phyloP scores from a whole-genome alignment of 2,888 invertebrate genomes.

The Sarcophaga variegata region DNA sequence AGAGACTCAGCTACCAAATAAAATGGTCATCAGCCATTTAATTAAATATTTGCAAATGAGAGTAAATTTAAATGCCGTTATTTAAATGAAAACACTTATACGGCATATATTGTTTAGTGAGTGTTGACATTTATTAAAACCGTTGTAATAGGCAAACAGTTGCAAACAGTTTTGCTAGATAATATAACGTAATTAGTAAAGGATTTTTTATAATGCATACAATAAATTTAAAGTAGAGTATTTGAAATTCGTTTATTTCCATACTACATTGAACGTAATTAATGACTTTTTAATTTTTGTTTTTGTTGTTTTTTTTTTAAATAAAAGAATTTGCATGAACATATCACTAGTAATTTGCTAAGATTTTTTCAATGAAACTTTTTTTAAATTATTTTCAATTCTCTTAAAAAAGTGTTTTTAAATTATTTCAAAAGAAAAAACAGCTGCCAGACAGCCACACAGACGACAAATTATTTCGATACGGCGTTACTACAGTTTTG shows the following conservation, averaged over 20 bases:
- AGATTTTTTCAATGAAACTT: slow-evolving; percentile 35
- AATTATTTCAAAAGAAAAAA: slow-evolving; percentile 5
- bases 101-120: no score
- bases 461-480: slow-evolving; percentile 5
- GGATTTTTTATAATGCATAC: not conserved
- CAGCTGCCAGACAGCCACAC: slow-evolving; percentile 12
- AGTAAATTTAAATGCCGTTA: no score
- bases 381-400: slow-evolving; percentile 9
- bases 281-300: no score
- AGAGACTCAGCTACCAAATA: no score
- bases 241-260: not conserved
- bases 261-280: not conserved
- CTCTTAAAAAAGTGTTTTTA: not conserved
- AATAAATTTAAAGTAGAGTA: not conserved
- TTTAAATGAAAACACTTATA: no score
- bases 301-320: not conserved
- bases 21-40: no score
- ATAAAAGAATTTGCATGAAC: not conserved
- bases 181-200: no score
- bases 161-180: no score
- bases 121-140: no score
- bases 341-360: not conserved
- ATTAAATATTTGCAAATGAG: no score
- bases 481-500: not conserved
- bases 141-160: no score